Evolutionary conservation across 2,113 vertebrate species (phyloP), one percentile per base, ranked within the genome.

Genomic region (Tichodroma muraria): DNA sequence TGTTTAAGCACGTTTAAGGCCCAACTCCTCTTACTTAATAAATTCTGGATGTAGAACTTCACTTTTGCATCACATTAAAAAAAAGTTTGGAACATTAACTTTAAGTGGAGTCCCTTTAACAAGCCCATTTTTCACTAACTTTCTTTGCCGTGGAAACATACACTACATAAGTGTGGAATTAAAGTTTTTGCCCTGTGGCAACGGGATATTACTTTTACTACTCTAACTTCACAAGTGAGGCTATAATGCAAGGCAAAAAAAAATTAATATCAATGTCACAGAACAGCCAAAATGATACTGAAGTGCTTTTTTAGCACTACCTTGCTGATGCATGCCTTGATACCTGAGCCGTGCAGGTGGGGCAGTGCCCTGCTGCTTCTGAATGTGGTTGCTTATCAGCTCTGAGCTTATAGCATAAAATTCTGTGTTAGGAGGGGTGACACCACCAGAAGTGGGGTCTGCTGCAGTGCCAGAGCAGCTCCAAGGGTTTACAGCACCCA

Each of bases 111-210:
- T 89, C 40, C 7, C 44, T 80, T 95, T 93, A 75, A 76, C 84
- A 85, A 93, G 68, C 79, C 95, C 84, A 84, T 96, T 97, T 97
- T 94, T 95, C 87, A 85, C 78, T 87, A 90, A 78, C 69, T 89
- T 89, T 78, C 72, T 42, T n/a, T 68, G n/a, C 87, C 63, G 25
- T 42, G 57, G 75, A 66, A 86, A 80, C 40, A 24, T 17, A 45
- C 28, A 16, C 80, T 89, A 66, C 63, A 6, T 24, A 44, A 68
- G 37, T 40, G 22, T 47, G 80, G 40, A 94, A 97, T 89, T 79
- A 52, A 93, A 84, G 63, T 37, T 82, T 96, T 95, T 93, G 63
- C 85, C 94, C 78, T 64, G 38, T 90, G 92, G 89, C 86, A 78
- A 73, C 2, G 35, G 59, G 54, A 68, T 88, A 87, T 90, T 94